Base-by-base conservation (phyloP, 2,797 vertebrate species). In the Neosilurus hyrtlii region DNA sequence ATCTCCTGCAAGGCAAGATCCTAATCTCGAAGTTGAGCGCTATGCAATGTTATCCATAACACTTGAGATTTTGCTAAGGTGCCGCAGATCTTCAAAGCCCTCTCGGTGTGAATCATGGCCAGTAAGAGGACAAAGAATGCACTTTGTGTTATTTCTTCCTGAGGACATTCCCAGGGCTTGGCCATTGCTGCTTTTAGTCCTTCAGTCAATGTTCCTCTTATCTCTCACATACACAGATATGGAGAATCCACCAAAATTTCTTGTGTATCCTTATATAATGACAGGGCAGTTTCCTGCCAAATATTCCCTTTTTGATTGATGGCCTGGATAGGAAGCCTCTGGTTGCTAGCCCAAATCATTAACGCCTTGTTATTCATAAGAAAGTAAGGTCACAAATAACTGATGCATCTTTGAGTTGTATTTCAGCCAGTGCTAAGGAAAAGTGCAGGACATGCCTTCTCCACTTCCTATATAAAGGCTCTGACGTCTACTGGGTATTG, bases 401-500 rank as follows among this genome's bases (percentile, higher is more conserved):
- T 61, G 68, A 82, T 82, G 73, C 78, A 79, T 83, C 73, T 86
- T 80, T 72, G 26, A 67, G 79, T 74, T 52, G 59, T 81, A 81
- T 82, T 85, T 85, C 37, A 68, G 80, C 65, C 67, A 12, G 61
- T 80, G 35, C 22, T 71, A 81, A 62, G 18, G 20, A 79, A 86
- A 88, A 84, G 74, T 59, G 76, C 85, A 71, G 86, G 86, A 80
- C 70, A 84, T 74, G 73, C 75, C 85, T 72, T 82, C 68, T 87
- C 81, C 51, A 84, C 26, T 82, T 68, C 26, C 37, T 83, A 83
- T 81, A 86, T 86, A 65, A 87, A 70, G 83, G 59, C 65, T 83
- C 49, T 87, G 85, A 88, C 87, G 88, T 79, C 78, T 75, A 80
- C 79, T 77, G 49, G 84, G 73, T 83, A 89, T 82, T 87, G 88